A percentile compares a stretch with the other conserved stretches of the same genome.
Evolutionary conservation across 2,888 invertebrate species (phyloP).

Genomic region (Ophonus ardosiacus): DNA sequence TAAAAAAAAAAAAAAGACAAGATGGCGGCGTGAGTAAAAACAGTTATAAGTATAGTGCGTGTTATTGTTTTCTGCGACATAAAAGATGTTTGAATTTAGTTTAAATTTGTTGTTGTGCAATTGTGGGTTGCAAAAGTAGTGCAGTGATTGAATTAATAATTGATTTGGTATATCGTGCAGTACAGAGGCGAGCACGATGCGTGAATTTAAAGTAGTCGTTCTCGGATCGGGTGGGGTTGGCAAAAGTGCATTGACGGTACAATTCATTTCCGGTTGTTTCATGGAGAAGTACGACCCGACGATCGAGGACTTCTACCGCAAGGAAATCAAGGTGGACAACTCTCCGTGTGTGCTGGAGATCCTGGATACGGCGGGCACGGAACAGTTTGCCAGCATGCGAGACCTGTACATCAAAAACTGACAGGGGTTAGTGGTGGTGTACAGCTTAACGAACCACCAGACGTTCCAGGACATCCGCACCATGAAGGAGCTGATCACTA

Average conservation of each 20-base stretch:
- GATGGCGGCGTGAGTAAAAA: constrained; percentile 64
- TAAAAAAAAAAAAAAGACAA: no score
- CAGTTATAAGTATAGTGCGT: constrained; percentile 59
- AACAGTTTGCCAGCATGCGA: constrained; percentile 99
- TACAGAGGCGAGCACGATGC: constrained; percentile 80
- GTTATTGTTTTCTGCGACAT: constrained; percentile 63
- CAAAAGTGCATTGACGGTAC: constrained; percentile 99
- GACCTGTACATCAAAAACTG: constrained; percentile 99
- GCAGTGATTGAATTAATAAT: constrained; percentile 40
- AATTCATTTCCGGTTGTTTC: constrained; percentile 99
- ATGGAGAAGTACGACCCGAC: constrained; percentile 99
- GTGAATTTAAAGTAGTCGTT: constrained; percentile 99
- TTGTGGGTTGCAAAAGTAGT: constrained; percentile 39
- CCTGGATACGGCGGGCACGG: constrained; percentile 99
- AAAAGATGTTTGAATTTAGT: constrained; percentile 62
- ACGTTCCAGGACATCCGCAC: constrained; percentile 99
- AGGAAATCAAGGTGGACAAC: constrained; percentile 99
- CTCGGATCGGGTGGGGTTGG: constrained; percentile 99
- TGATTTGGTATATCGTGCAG: constrained; percentile 19
- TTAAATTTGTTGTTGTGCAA: constrained; percentile 35
- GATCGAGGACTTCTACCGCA: constrained; percentile 99
- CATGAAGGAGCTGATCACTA: constrained; percentile 98
- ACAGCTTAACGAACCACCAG: constrained; percentile 99
- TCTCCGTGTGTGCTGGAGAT: constrained; percentile 99
- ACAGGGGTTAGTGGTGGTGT: constrained; percentile 98